Conservation (phyloP, 37 sponge, comb jelly and placozoan species). For the Aplysina aerophoba region DNA sequence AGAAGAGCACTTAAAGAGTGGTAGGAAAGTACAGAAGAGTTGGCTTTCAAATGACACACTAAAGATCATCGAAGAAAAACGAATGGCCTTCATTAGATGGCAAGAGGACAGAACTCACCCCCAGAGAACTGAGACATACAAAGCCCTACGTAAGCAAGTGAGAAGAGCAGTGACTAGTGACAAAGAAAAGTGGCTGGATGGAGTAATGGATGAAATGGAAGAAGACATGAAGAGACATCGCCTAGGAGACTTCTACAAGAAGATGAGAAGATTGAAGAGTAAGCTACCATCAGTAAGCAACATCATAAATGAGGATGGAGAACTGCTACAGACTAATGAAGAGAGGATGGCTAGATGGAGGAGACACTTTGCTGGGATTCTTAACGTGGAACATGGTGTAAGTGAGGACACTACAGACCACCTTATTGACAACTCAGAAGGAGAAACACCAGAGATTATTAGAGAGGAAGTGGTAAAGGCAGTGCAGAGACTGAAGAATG, state of each 20-base stretch:
- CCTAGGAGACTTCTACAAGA: slow-evolving; percentile 19
- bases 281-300: background rate
- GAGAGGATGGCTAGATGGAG: slow-evolving; percentile 25
- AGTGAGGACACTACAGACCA: background rate
- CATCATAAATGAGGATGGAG: slow-evolving; percentile 6
- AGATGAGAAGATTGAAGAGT: background rate
- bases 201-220: slow-evolving; percentile 18
- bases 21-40: background rate
- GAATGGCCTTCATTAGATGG: slow-evolving; percentile 24
- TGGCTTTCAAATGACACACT: slow-evolving; percentile 15
- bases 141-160: slow-evolving; percentile 10
- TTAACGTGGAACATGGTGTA: background rate
- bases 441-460: background rate
- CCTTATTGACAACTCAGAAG: slow-evolving; percentile 15
- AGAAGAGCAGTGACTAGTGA: slow-evolving; percentile 25
- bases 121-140: background rate
- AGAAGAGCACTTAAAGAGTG: slow-evolving; percentile 7
- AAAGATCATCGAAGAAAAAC: slow-evolving; percentile 12
- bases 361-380: slow-evolving; percentile 12
- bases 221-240: slow-evolving; percentile 25
- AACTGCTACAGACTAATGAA: slow-evolving; percentile 7
- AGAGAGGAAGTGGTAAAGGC: slow-evolving; percentile 33
- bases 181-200: slow-evolving; percentile 30
- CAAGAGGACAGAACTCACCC: slow-evolving; percentile 12
- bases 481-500: slow-evolving; percentile 33